Percentiles rank a stretch among this genome's conserved stretches.
Evolutionary conservation across 2,888 invertebrate species (phyloP).

Genomic region (Cremastinae sp.): DNA sequence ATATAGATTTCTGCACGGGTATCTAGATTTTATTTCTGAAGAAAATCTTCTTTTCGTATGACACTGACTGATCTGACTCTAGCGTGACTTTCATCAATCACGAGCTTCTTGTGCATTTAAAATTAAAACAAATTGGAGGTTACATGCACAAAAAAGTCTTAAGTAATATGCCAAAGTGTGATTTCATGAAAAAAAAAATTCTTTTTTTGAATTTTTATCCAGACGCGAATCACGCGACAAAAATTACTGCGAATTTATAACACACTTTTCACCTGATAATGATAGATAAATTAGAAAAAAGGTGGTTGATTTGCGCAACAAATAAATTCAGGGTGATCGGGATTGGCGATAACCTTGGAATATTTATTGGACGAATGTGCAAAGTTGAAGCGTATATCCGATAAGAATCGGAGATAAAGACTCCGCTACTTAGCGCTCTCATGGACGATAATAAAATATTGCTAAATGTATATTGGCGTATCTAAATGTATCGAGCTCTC

Average conservation of each 20-base stretch:
- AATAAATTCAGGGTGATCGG: constrained; percentile 31
- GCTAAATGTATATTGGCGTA: constrained; percentile 16
- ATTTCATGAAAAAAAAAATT: too few relatives aligned
- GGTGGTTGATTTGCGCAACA: constrained; percentile 23
- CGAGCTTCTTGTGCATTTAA: too few relatives aligned
- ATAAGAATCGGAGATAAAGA: constrained; percentile 57
- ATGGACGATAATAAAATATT: neutral
- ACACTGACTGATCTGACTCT: too few relatives aligned
- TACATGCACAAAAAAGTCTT: too few relatives aligned
- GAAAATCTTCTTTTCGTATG: too few relatives aligned
- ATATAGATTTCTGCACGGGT: too few relatives aligned
- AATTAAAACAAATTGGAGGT: too few relatives aligned
- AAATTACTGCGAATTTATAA: neutral
- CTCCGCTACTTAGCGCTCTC: constrained; percentile 33
- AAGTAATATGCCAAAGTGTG: too few relatives aligned
- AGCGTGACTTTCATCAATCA: too few relatives aligned
- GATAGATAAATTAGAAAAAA: neutral
- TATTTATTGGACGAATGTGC: constrained; percentile 40
- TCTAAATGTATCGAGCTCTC: constrained; percentile 28
- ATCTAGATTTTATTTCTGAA: too few relatives aligned
- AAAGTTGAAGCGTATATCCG: constrained; percentile 15
- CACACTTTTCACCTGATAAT: neutral
- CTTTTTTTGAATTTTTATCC: neutral
- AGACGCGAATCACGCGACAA: neutral
- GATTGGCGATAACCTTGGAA: constrained; percentile 55